Percentiles rank a stretch among this genome's conserved stretches.
phyloP scores from a whole-genome alignment of 2,113 vertebrate species.

The Noctilio leporinus region DNA sequence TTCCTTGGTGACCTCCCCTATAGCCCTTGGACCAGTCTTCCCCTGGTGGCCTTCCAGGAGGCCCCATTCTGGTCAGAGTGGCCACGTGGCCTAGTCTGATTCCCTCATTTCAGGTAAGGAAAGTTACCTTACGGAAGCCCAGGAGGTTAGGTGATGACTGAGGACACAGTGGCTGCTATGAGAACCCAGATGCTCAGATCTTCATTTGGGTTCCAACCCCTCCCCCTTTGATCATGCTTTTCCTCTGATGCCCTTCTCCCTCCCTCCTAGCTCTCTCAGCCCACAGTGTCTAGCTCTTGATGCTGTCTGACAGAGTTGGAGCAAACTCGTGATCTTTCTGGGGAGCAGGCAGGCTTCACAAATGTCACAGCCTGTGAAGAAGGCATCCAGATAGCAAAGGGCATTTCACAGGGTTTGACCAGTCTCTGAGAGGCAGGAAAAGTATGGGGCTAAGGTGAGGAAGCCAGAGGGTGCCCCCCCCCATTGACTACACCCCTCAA shows the following conservation, averaged over 20 bases:
- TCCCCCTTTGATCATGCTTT: neutral
- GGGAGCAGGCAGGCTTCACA: neutral
- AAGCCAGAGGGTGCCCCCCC: neutral
- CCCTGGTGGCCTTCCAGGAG: neutral
- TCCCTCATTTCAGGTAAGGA: neutral
- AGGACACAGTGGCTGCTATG: neutral
- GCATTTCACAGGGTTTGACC: neutral
- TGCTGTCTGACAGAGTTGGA: neutral
- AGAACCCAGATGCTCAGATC: neutral
- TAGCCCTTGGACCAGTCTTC: neutral
- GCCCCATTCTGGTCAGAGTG: neutral
- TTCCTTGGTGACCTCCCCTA: neutral
- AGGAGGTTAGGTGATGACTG: neutral
- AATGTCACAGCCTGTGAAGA: neutral
- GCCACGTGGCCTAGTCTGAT: neutral
- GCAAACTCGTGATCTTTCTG: neutral
- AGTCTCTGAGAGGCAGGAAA: neutral
- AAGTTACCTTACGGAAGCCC: neutral
- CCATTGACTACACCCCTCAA: accelerated
- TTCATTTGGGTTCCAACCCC: too few species aligned
- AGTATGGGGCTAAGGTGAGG: neutral
- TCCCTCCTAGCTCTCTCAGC: neutral
- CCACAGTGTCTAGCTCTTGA: neutral
- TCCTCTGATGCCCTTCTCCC: neutral
- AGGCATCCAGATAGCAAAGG: neutral